Evolutionary conservation across 2,113 vertebrate genomes (phyloP), one percentile per base, ranked within the genome.

Genomic region (Catharus bicknelli): DNA sequence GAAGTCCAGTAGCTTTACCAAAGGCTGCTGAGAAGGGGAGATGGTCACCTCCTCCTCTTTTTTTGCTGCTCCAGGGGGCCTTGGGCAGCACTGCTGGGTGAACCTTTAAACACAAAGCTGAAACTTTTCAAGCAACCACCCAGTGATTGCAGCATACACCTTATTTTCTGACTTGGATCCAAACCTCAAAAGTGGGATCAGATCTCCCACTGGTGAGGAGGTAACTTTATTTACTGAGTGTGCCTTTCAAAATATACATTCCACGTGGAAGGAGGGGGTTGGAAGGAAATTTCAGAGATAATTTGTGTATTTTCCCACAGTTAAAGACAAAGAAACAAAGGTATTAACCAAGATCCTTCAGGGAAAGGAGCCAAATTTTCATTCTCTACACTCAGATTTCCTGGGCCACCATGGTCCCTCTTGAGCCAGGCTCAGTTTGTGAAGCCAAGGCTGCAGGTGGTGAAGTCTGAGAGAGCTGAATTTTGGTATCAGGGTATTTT

Each of bases 251-350:
- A n/a, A n/a, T n/a, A n/a, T n/a, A n/a, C 47, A 12, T 29, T 32
- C 48, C 17, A n/a, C 0, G 0, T 48, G 40, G 55, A 69, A 73
- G n/a, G 48, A 81, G 30, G 3, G 10, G 5, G 17, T 34, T 85
- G 47, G 38, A 64, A 57, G 75, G 10, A 45, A 18, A 61, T 36
- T 57, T 72, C 16, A 62, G 26, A 75, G 82, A 53, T 77, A 78
- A 53, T 75, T 93, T 45, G 10, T 13, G 0, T 58, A 9, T 66
- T 74, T 79, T 78, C 21, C 8, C 50, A 11, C 3, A 16, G 18
- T 59, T 55, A 48, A 77, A 90, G 43, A 54, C 15, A 88, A 73
- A 62, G 79, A 63, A 88, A 78, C 63, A 92, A 67, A 67, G 27
- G 43, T 45, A 70, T 64, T 93, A 93, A 86, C 12, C 7, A 34